phyloP scores from a whole-genome alignment of 1,140 invertebrate species.

The Acromyrmex heyeri region DNA sequence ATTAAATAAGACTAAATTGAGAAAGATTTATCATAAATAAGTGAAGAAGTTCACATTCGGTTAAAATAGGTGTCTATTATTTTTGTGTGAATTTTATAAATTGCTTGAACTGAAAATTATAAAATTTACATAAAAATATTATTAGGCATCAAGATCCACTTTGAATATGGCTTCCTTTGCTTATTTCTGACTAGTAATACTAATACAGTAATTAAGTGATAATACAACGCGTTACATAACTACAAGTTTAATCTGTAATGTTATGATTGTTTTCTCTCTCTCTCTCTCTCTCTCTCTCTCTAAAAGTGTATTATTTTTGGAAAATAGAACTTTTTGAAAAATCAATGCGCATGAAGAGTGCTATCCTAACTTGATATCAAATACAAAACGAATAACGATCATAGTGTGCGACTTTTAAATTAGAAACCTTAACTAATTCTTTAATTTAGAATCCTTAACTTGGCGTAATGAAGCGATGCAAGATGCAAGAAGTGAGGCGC shows the following conservation, averaged over 20 bases:
- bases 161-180: no score
- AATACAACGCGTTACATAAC: neutral
- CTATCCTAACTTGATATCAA: neutral
- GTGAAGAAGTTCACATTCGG: no score
- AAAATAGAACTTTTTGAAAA: neutral
- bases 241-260: neutral
- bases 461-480: neutral
- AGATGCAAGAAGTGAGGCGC: constrained; percentile 7
- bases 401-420: neutral
- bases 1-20: no score
- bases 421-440: neutral
- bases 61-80: no score
- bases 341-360: neutral
- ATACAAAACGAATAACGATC: neutral
- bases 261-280: neutral
- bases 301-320: neutral
- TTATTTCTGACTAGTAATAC: neutral
- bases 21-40: no score
- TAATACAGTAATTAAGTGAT: neutral
- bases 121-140: no score
- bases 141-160: no score
- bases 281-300: no score
- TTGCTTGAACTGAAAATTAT: no score
- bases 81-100: no score
- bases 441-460: constrained; percentile 9